These are phyloP conservation scores for Paradoxurus hermaphroditus DNA, from an alignment of 2,113 vertebrate genomes.

Conservation along the genomic window DNA sequence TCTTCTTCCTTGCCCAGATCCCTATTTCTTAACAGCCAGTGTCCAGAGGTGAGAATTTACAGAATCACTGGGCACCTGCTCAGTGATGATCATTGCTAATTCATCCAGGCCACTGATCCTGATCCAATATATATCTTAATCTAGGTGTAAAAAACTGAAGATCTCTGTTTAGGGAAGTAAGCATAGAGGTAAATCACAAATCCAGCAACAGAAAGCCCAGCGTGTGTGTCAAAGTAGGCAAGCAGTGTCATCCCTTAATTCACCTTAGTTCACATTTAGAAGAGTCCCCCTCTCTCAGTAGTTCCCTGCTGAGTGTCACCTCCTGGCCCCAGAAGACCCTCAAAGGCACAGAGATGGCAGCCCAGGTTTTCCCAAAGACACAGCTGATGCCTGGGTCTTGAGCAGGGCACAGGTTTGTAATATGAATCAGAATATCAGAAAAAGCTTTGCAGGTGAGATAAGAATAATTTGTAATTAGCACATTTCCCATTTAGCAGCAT, in stretches of 20 bases:
- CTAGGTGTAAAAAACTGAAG: neutral
- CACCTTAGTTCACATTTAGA: neutral
- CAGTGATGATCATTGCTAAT: neutral
- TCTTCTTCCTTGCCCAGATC: neutral
- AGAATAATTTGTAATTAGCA: slow-evolving; percentile 65
- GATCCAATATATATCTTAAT: neutral
- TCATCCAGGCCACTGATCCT: neutral
- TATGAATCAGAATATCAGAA: neutral
- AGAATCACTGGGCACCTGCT: neutral
- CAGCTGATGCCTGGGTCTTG: neutral
- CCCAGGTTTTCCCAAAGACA: neutral
- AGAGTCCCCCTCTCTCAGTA: neutral
- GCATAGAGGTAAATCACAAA: neutral
- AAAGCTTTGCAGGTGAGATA: slow-evolving; percentile 55
- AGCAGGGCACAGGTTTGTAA: neutral
- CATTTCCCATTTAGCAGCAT: slow-evolving; percentile 23
- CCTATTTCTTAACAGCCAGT: neutral
- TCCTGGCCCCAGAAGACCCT: neutral
- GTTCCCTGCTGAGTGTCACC: neutral
- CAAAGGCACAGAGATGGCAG: neutral
- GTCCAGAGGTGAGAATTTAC: neutral
- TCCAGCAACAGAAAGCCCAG: neutral
- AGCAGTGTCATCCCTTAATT: neutral
- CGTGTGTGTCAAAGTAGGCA: neutral
- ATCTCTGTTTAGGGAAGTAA: neutral